Evolutionary conservation across 2,797 vertebrate genomes (phyloP).

Genomic region (Harpagifer antarcticus): DNA sequence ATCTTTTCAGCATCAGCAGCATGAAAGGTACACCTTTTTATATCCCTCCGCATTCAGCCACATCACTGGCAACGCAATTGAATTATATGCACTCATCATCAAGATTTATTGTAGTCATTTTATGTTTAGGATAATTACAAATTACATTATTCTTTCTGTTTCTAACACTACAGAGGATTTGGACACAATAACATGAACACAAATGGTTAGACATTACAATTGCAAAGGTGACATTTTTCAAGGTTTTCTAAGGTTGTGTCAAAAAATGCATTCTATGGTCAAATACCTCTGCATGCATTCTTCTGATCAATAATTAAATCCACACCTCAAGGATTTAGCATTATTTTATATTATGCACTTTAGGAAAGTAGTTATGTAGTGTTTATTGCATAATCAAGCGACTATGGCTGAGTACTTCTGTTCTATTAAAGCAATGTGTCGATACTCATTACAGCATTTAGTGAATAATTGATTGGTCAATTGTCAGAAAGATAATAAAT

Average conservation of each 20-base stretch:
- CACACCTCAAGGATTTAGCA: background rate
- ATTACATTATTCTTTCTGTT: background rate
- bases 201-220: background rate
- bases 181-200: background rate
- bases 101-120: too few relatives aligned
- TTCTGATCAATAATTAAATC: background rate
- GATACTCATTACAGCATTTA: background rate
- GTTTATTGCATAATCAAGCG: background rate
- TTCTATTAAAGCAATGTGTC: background rate
- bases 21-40: background rate
- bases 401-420: background rate
- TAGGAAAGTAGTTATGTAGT: background rate
- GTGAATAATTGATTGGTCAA: background rate
- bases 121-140: background rate
- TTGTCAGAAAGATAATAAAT: background rate
- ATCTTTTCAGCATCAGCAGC: background rate
- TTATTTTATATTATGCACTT: background rate
- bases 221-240: background rate
- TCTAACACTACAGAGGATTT: background rate
- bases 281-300: background rate
- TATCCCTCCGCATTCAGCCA: background rate
- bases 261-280: background rate
- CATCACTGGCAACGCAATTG: background rate
- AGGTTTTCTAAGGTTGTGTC: background rate
- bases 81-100: background rate